A percentile compares a stretch with the other conserved stretches of the same genome.
Conservation (phyloP, 2,888 invertebrate species). For the Eugnorisma glareosa region DNA sequence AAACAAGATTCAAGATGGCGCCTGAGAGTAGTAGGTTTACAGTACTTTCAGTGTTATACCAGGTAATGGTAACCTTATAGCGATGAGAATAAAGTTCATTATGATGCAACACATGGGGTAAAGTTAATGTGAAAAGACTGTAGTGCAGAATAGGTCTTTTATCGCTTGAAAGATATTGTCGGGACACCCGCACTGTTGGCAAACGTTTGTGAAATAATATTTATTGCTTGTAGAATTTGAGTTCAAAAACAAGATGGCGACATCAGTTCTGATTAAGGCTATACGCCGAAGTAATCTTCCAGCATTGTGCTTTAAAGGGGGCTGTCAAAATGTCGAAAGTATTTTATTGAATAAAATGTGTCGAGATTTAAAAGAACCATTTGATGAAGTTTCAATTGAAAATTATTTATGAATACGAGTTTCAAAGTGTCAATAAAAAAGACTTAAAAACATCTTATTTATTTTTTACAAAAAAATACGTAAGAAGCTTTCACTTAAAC, state of each 20-base stretch:
- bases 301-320: neutral
- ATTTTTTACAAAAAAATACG: constrained; percentile 4
- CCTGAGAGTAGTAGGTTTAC: neutral
- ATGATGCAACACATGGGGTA: neutral
- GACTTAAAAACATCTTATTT: neutral
- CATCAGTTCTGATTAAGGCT: neutral
- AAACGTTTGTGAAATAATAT: neutral
- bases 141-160: no score
- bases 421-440: neutral
- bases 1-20: constrained; percentile 10
- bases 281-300: neutral
- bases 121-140: neutral
- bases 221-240: neutral
- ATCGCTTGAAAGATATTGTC: neutral
- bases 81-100: neutral
- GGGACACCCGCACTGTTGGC: neutral
- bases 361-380: neutral
- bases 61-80: neutral
- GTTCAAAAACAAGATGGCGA: neutral
- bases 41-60: neutral
- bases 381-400: neutral
- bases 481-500: constrained; percentile 29
- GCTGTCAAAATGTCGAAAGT: neutral
- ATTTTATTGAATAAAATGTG: no score
- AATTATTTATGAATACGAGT: neutral